Conservation (phyloP, 1,140 invertebrate genomes). For the Hylyphantes graminicola region DNA sequence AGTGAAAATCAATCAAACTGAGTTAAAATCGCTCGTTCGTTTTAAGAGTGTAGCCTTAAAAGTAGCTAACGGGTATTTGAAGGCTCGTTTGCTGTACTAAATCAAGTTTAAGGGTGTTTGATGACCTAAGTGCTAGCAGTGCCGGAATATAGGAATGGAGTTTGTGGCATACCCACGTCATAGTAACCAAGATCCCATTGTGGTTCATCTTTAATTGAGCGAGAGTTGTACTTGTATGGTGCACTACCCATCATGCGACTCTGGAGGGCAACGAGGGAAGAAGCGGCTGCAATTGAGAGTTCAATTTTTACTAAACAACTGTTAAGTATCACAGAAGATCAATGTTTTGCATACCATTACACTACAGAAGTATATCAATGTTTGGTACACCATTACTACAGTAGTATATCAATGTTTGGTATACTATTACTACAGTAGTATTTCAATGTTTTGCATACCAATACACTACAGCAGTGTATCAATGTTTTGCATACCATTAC, state of each 20-base stretch:
- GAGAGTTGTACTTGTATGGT: conserved; percentile 59
- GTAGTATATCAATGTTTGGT: too few relatives aligned
- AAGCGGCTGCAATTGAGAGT: conserved; percentile 53
- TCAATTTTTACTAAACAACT: conserved; percentile 42
- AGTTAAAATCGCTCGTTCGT: too few relatives aligned
- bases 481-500: too few relatives aligned
- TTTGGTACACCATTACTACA: too few relatives aligned
- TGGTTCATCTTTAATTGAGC: conserved; percentile 59
- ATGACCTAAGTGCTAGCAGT: conserved; percentile 47
- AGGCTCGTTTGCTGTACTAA: neutral
- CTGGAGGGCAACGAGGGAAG: conserved; percentile 57
- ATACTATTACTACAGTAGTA: too few relatives aligned
- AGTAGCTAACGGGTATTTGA: neutral
- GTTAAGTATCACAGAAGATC: too few relatives aligned
- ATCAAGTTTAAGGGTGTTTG: conserved; percentile 11
- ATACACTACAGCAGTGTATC: too few relatives aligned
- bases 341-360: too few relatives aligned
- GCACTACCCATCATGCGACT: conserved; percentile 60
- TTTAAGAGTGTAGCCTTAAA: neutral
- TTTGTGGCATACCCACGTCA: conserved; percentile 60
- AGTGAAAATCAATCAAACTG: too few relatives aligned
- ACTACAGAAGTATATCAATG: too few relatives aligned
- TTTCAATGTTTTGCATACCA: too few relatives aligned
- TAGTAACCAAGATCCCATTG: conserved; percentile 61
- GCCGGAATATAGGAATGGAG: conserved; percentile 56